A percentile compares a stretch with the other conserved stretches of the same genome.
Conservation (phyloP, 2,113 vertebrate genomes). For the Leptodactylus fuscus region DNA sequence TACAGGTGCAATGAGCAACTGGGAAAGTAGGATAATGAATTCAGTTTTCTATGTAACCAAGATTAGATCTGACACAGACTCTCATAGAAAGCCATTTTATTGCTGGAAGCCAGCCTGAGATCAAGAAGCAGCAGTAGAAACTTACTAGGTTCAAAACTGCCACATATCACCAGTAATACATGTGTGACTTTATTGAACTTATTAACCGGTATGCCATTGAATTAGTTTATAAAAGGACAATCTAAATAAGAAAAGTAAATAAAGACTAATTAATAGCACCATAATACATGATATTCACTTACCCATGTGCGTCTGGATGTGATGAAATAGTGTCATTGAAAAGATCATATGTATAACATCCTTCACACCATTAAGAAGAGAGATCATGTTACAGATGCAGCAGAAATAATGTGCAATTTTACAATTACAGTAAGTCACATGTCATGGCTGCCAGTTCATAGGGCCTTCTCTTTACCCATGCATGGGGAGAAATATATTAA, state of each 20-base stretch:
- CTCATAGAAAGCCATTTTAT: conserved; percentile 56
- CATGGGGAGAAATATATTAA: too few relatives aligned
- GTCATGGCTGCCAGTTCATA: too few relatives aligned
- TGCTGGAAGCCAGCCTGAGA: conserved; percentile 65
- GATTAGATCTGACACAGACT: conserved; percentile 67
- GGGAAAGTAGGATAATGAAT: conserved; percentile 64
- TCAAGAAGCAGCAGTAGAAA: conserved; percentile 58
- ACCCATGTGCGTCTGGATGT: neutral
- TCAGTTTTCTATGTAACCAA: conserved; percentile 57
- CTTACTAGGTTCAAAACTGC: conserved; percentile 34
- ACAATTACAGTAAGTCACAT: too few relatives aligned
- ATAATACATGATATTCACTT: neutral
- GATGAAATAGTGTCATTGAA: too few relatives aligned
- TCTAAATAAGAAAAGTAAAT: neutral
- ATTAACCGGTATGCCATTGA: conserved; percentile 7
- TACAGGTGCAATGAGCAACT: conserved; percentile 59
- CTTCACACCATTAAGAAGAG: too few relatives aligned
- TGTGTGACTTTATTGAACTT: conserved; percentile 18
- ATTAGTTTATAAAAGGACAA: neutral
- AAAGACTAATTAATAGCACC: neutral
- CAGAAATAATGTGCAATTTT: too few relatives aligned
- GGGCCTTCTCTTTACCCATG: too few relatives aligned
- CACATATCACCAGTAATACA: conserved; percentile 45
- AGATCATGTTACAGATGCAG: too few relatives aligned
- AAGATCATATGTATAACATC: too few relatives aligned